Evolutionary conservation across 2,797 vertebrate genomes (phyloP).

Genomic region (Centroberyx gerrardi): DNA sequence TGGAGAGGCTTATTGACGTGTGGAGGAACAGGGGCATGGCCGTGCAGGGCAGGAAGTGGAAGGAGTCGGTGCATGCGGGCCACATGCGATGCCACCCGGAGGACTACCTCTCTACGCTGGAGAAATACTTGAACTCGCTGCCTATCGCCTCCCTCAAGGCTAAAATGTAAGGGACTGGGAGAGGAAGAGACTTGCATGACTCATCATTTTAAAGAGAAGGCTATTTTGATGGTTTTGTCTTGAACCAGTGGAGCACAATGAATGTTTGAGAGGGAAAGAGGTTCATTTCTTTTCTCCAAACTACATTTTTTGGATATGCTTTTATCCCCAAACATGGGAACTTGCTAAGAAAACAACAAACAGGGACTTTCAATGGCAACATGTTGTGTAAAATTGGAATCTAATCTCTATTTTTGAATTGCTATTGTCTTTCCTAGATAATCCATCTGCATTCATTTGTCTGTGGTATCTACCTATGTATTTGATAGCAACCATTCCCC

Average conservation of each 20-base stretch:
- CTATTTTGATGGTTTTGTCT: too few relatives aligned
- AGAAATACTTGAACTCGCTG: constrained; percentile 74
- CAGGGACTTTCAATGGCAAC: not conserved
- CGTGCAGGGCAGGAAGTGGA: constrained; percentile 79
- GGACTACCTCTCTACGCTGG: constrained; percentile 79
- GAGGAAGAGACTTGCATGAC: not conserved
- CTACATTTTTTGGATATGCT: not conserved
- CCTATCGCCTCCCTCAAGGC: constrained; percentile 41
- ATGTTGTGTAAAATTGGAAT: not conserved
- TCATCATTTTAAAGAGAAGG: not conserved
- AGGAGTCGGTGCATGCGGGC: constrained; percentile 75
- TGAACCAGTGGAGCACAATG: too few relatives aligned
- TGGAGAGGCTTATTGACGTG: constrained; percentile 64
- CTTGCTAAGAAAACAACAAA: not conserved
- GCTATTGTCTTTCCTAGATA: not conserved
- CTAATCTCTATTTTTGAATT: not conserved
- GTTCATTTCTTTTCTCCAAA: too few relatives aligned
- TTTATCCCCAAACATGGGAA: not conserved
- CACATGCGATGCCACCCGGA: constrained; percentile 81
- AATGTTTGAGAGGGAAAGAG: too few relatives aligned
- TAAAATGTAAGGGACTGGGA: constrained; percentile 47
- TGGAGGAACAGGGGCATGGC: constrained; percentile 75
- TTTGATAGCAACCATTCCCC: too few relatives aligned
- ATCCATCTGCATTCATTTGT: not conserved
- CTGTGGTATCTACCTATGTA: not conserved